phyloP scores from a whole-genome alignment of 53 echinoderm and acorn worm species.

The Holothuria scabra region DNA sequence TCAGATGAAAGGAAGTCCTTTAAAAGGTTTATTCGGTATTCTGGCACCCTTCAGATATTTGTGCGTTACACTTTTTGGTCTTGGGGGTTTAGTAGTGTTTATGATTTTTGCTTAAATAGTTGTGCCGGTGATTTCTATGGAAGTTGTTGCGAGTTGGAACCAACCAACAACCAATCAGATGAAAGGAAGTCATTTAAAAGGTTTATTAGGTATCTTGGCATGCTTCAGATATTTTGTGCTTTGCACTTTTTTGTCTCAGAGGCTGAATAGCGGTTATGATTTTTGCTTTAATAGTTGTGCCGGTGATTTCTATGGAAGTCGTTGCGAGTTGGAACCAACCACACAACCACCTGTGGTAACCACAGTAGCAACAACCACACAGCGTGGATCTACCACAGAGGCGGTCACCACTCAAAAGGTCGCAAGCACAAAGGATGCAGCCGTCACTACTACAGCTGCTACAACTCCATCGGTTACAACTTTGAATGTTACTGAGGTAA shows the following conservation, averaged over 20 bases:
- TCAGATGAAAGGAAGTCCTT: too few species aligned
- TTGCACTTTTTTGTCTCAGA: too few species aligned
- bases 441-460: neutral
- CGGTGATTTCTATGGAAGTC: neutral
- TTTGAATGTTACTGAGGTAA: too few species aligned
- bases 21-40: too few species aligned
- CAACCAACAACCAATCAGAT: too few species aligned
- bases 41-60: too few species aligned
- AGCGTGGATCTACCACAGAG: neutral
- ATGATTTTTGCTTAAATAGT: neutral
- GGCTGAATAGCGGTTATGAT: neutral
- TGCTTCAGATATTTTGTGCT: too few species aligned
- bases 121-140: constrained; percentile 13
- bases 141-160: neutral
- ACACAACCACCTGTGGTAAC: constrained; percentile 14
- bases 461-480: neutral
- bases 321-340: constrained; percentile 8
- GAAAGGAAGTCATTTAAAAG: too few species aligned
- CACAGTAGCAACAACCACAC: neutral
- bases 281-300: constrained; percentile 2
- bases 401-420: neutral
- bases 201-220: too few species aligned
- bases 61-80: too few species aligned
- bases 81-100: neutral
- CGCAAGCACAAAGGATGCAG: neutral